phyloP scores from a whole-genome alignment of 1,140 invertebrate genomes.

The Gerris buenoi region DNA sequence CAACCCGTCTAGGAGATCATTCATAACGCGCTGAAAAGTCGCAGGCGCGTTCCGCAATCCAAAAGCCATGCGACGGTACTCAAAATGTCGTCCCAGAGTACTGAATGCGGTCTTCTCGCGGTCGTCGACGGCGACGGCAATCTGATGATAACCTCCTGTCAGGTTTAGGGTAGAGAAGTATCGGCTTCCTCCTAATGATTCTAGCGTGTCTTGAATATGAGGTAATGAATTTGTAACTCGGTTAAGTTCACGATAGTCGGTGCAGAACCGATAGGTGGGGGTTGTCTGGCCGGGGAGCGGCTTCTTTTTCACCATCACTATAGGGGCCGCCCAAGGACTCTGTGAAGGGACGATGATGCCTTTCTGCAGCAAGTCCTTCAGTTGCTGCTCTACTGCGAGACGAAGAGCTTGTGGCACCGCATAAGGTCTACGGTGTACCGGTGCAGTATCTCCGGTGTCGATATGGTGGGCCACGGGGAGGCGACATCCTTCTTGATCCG shows the following conservation, averaged over 20 bases:
- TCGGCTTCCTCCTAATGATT: slow-evolving; percentile 27
- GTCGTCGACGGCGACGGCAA: slow-evolving; percentile 29
- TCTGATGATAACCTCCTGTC: slow-evolving; percentile 36
- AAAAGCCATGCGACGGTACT: slow-evolving; percentile 28
- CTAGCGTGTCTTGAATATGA: slow-evolving; percentile 32
- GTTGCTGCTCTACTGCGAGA: neutral
- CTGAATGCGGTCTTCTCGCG: slow-evolving; percentile 34
- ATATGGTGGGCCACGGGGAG: slow-evolving; percentile 6
- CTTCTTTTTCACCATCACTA: slow-evolving; percentile 14
- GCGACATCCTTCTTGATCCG: slow-evolving; percentile 10
- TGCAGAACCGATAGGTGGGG: slow-evolving; percentile 26
- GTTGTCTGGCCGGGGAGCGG: slow-evolving; percentile 4
- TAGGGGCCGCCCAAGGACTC: slow-evolving; percentile 10
- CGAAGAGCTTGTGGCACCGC: slow-evolving; percentile 1
- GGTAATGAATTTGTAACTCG: slow-evolving; percentile 33
- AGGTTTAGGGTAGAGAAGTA: slow-evolving; percentile 35
- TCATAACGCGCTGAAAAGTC: slow-evolving; percentile 30
- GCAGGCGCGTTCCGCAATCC: slow-evolving; percentile 28
- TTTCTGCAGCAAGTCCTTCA: slow-evolving; percentile 8
- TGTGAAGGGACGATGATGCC: slow-evolving; percentile 10
- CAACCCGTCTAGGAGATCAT: slow-evolving; percentile 26
- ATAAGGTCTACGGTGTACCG: slow-evolving; percentile 7
- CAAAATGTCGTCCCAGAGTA: slow-evolving; percentile 24
- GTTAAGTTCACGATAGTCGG: slow-evolving; percentile 29
- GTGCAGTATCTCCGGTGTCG: slow-evolving; percentile 10